phyloP scores from a whole-genome alignment of 2,888 invertebrate species.

The Mylabris sibirica region DNA sequence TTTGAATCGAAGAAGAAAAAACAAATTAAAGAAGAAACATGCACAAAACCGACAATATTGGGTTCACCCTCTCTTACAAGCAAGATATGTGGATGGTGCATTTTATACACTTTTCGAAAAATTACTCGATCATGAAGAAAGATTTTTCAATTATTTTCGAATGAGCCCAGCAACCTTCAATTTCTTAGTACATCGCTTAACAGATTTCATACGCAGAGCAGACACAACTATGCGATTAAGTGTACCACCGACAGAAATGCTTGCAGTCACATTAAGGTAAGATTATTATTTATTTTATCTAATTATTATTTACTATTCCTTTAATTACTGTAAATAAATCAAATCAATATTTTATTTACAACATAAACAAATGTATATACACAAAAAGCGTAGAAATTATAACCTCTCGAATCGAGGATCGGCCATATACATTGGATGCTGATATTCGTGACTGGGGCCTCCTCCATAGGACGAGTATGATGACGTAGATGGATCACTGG shows the following conservation, averaged over 20 bases:
- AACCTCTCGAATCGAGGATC: not conserved
- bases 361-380: not conserved
- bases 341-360: not conserved
- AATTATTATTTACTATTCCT: too few species aligned
- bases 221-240: conserved; percentile 7
- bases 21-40: conserved; percentile 2
- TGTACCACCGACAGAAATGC: conserved; percentile 13
- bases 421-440: not conserved
- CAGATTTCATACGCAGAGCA: conserved; percentile 10
- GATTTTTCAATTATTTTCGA: too few species aligned
- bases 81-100: conserved; percentile 32
- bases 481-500: not conserved
- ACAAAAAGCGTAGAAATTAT: not conserved
- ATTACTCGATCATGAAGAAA: conserved; percentile 30
- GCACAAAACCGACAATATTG: conserved; percentile 18
- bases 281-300: not conserved
- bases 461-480: not conserved
- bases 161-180: conserved; percentile 32
- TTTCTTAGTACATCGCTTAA: conserved; percentile 26
- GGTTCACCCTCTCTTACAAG: conserved; percentile 22
- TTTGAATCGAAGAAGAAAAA: conserved; percentile 15
- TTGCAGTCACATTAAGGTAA: conserved; percentile 19
- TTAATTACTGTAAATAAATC: not conserved
- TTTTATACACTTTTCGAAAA: conserved; percentile 35
- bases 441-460: not conserved